phyloP scores from a whole-genome alignment of 2,113 vertebrate species.

The Neolamprologus toae region DNA sequence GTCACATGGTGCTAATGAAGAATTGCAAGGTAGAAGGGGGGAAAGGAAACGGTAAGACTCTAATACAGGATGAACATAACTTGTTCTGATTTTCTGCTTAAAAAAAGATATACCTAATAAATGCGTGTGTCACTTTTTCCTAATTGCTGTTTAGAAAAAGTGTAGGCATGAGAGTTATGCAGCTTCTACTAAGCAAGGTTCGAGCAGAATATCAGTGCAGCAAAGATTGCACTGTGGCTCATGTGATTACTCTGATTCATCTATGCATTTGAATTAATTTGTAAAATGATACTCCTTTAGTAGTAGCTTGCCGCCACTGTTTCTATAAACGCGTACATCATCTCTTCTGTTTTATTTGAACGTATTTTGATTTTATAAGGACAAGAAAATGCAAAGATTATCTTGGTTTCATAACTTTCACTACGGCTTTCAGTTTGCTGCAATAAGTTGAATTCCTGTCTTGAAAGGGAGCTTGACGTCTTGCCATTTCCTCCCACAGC shows the following conservation, averaged over 20 bases:
- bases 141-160: neutral
- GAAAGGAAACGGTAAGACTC: rapidly evolving
- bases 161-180: neutral
- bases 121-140: neutral
- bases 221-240: neutral
- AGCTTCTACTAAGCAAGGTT: too few species aligned
- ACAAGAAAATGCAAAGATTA: neutral
- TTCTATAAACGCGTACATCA: neutral
- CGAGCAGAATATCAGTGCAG: neutral
- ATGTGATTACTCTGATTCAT: neutral
- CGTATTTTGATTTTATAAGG: neutral
- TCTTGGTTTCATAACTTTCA: neutral
- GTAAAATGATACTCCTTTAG: neutral
- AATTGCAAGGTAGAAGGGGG: neutral
- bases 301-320: neutral
- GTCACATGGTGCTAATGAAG: neutral
- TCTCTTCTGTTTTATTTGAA: neutral
- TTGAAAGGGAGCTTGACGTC: neutral
- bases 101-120: rapidly evolving
- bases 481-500: neutral
- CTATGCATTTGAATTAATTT: neutral
- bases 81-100: neutral
- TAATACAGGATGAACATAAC: neutral
- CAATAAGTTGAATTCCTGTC: neutral
- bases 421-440: neutral